A percentile compares a stretch with the other conserved stretches of the same genome.
Conservation (phyloP, 30 jellyfish, hydroid and myxozoan genomes). For the Rhopilema esculentum region DNA sequence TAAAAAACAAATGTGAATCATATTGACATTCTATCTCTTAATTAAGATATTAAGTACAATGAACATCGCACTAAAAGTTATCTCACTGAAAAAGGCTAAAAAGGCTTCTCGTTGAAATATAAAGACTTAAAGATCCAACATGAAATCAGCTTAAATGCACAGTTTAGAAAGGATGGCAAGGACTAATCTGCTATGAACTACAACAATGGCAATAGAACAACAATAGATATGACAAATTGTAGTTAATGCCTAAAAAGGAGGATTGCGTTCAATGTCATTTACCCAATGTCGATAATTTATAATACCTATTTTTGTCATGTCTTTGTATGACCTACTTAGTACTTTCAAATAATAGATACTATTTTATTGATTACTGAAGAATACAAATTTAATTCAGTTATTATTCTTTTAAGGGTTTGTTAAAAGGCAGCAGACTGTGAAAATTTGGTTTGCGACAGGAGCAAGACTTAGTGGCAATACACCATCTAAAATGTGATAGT, state of each 20-base stretch:
- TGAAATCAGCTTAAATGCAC: neutral
- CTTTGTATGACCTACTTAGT: neutral
- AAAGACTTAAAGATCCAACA: neutral
- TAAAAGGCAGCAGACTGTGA: neutral
- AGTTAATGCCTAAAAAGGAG: neutral
- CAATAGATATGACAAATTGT: neutral
- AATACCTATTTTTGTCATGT: neutral
- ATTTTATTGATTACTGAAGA: neutral
- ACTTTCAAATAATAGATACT: neutral
- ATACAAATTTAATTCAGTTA: constrained; percentile 7
- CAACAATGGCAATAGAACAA: neutral
- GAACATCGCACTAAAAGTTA: neutral
- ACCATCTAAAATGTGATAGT: constrained; percentile 32
- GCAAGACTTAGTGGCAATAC: constrained; percentile 1
- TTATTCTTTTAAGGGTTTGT: neutral
- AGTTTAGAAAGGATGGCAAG: neutral
- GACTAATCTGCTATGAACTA: neutral
- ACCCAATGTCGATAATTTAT: neutral
- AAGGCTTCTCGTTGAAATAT: no score
- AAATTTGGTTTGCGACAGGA: neutral
- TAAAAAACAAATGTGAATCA: neutral
- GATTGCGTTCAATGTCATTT: neutral
- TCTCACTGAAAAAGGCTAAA: neutral
- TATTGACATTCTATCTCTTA: neutral
- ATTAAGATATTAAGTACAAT: neutral